Evolutionary conservation across 2,113 vertebrate species (phyloP), one percentile per base, ranked within the genome.

Genomic region (Herpailurus yagouaroundi): DNA sequence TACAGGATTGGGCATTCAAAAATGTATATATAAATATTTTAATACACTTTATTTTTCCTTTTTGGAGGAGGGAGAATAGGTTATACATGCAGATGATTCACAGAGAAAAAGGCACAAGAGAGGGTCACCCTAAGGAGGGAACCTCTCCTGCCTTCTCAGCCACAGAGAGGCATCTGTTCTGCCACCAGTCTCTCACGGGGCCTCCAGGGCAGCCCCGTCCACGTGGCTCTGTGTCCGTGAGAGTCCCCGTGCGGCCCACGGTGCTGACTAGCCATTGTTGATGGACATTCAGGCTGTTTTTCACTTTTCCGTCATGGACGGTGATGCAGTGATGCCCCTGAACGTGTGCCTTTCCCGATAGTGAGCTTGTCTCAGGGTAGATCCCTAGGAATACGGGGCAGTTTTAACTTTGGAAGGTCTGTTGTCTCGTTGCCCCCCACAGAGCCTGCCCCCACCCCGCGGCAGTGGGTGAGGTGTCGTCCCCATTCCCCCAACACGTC

Each of bases 391-490:
- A 8, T 10, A 3, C 3, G 7, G n/a, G 15, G 19, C 15, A 6
- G 41, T 25, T 29, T 89, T 89, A 74, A 31, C 96, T 96, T 71
- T 87, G 95, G 73, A 91, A 93, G 82, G 9, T 45, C 92, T 96
- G 96, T 90, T 97, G 96, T 94, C 91, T 63, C 50, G 69, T 33
- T 45, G 91, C 36, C 19, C 60, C 11, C 18, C 6, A 16, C 13
- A 12, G 79, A 84, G 41, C 64, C n/a, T 0, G 12, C 31, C 29
- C 13, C 0, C 0, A 1, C 25, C 2, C 52, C 2, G 0, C 27
- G 13, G 60, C 18, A 12, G 21, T 14, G 68, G 31, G 4, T 7
- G 25, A 5, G 7, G 36, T 4, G 9, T 11, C 13, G 9, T 9
- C 48, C 23, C 5, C 5, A 12, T 13, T 14, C 71, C 29, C 71